Conservation (phyloP, 1,140 invertebrate genomes). For the Neoseiulus cucumeris region DNA sequence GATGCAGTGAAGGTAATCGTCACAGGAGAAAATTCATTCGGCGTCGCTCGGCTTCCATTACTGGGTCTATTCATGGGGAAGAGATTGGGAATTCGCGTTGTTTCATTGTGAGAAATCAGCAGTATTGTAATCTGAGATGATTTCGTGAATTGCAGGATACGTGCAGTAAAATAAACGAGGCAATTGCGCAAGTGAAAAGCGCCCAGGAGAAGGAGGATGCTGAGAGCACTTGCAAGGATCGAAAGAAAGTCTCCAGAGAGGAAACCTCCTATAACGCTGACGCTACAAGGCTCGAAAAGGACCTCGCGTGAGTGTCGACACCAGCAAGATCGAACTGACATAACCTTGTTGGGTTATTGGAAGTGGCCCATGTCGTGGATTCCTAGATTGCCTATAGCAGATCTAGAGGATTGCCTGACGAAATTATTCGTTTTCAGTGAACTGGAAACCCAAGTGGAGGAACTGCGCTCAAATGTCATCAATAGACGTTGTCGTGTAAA, state of each 20-base stretch:
- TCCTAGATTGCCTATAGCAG: no score
- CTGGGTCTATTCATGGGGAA: no score
- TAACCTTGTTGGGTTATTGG: no score
- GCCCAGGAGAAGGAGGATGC: conserved; percentile 6
- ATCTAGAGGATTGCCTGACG: no score
- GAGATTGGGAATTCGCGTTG: no score
- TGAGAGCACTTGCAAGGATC: conserved; percentile 36
- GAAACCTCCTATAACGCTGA: conserved; percentile 76
- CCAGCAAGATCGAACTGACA: no score
- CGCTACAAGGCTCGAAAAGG: conserved; percentile 69
- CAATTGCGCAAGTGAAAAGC: conserved; percentile 2
- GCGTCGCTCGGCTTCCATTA: no score
- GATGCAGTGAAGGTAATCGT: conserved; percentile 57
- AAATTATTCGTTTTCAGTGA: conserved; percentile 38
- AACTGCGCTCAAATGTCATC: conserved; percentile 77
- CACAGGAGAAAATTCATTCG: no score
- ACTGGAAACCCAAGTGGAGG: conserved; percentile 79
- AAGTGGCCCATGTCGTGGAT: no score
- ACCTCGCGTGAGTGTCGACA: conserved; percentile 49
- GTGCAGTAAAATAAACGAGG: conserved; percentile 12
- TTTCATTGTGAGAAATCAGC: no score
- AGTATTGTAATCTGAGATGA: no score
- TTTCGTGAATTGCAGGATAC: not conserved
- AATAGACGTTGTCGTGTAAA: conserved; percentile 82
- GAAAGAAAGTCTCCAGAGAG: conserved; percentile 43